Conservation (phyloP, 2,797 vertebrate genomes). For the Gymnoscopelus microlampas region DNA sequence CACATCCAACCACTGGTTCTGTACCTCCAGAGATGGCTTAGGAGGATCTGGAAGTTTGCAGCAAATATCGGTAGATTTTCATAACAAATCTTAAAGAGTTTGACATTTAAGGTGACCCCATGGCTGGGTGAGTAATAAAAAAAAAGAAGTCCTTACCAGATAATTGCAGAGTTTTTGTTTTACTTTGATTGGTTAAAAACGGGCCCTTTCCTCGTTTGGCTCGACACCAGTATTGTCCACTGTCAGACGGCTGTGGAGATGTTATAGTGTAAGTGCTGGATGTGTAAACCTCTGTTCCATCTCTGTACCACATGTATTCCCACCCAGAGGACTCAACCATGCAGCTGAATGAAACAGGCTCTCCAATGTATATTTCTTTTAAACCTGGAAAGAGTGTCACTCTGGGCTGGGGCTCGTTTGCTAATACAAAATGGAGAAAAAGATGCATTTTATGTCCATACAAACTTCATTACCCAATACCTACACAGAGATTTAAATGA, state of each 20-base stretch:
- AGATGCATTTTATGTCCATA: background rate
- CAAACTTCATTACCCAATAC: background rate
- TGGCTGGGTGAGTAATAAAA: background rate
- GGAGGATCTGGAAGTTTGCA: background rate
- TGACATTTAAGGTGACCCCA: background rate
- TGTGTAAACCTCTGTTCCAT: background rate
- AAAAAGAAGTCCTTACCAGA: constrained; percentile 43
- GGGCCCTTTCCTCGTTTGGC: background rate
- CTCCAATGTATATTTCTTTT: constrained; percentile 37
- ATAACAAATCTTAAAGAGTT: background rate
- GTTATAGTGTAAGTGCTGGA: rapidly evolving
- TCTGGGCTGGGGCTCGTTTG: constrained; percentile 11
- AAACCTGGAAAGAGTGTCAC: background rate
- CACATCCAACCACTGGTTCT: background rate
- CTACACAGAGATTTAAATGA: background rate
- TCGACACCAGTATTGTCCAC: background rate
- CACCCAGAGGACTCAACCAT: background rate
- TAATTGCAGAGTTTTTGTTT: constrained; percentile 25
- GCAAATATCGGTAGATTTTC: background rate
- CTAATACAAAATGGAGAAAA: constrained; percentile 26
- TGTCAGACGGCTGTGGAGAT: background rate
- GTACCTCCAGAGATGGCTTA: background rate
- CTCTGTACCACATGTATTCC: constrained; percentile 57
- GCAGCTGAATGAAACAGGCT: constrained; percentile 51
- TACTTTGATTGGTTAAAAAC: constrained; percentile 31